Evolutionary conservation across 1,140 invertebrate species (phyloP).

Genomic region (Drosophila neocordata): DNA sequence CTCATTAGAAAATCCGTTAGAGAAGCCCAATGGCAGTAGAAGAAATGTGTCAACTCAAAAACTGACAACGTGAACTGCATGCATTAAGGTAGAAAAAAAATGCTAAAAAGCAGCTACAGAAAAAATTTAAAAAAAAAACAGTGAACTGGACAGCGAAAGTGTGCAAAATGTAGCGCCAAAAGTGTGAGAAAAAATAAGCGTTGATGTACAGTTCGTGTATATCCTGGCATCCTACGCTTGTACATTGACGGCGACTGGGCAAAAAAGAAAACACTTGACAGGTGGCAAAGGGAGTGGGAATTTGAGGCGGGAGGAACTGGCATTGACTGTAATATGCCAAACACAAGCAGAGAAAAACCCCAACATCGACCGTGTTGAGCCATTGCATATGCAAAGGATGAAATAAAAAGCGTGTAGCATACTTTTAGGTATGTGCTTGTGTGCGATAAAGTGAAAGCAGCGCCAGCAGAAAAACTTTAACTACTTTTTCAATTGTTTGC

Average conservation of each 20-base stretch:
- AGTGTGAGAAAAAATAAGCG: constrained; percentile 34
- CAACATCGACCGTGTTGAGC: constrained; percentile 36
- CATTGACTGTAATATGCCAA: constrained; percentile 74
- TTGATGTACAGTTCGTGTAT: constrained; percentile 40
- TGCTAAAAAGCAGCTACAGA: constrained; percentile 6
- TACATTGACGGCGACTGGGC: constrained; percentile 25
- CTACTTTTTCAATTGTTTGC: constrained; percentile 81
- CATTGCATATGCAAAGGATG: constrained; percentile 62
- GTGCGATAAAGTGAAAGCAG: constrained; percentile 61
- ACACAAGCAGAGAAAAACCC: constrained; percentile 47
- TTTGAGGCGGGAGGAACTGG: constrained; percentile 17
- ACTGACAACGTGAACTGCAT: constrained; percentile 30
- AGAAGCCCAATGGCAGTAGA: constrained; percentile 37
- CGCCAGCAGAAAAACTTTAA: constrained; percentile 73
- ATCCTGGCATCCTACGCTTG: constrained; percentile 14
- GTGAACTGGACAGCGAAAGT: constrained; percentile 60
- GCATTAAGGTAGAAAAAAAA: constrained; percentile 4
- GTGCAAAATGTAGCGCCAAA: constrained; percentile 51
- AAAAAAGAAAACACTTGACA: constrained; percentile 49
- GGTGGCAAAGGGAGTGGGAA: neutral
- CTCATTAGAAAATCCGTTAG: constrained; percentile 48
- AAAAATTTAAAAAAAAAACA: constrained; percentile 53
- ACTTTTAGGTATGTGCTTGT: constrained; percentile 25
- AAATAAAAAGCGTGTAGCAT: constrained; percentile 52
- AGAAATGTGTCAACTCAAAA: constrained; percentile 63